These are phyloP conservation scores for Cyclargus thomasi DNA, from an alignment of 1,140 invertebrate species.

Conservation along the genomic window DNA sequence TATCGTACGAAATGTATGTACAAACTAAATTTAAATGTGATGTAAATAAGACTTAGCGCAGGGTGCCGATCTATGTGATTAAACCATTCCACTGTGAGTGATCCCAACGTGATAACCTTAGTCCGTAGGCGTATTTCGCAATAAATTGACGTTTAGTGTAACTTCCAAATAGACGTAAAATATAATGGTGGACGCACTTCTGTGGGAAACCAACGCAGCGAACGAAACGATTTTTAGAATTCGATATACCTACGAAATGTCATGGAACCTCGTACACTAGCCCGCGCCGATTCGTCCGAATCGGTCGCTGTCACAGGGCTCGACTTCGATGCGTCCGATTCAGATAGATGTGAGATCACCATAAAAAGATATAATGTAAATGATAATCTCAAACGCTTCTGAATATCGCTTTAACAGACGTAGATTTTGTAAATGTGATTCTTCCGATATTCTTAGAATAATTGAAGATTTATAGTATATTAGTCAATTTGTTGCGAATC, in stretches of 20 bases:
- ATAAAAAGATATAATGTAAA: constrained; percentile 3
- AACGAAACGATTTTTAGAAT: too few relatives aligned
- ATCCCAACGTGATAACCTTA: constrained; percentile 40
- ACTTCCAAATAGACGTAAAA: background rate
- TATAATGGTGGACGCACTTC: too few relatives aligned
- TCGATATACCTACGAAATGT: too few relatives aligned
- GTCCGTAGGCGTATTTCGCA: constrained; percentile 24
- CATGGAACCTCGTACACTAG: too few relatives aligned
- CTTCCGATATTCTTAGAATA: background rate
- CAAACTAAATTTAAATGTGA: constrained; percentile 22
- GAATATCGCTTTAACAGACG: constrained; percentile 1
- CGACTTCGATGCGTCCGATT: too few relatives aligned
- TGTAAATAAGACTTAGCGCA: constrained; percentile 30
- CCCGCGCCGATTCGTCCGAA: too few relatives aligned
- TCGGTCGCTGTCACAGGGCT: too few relatives aligned
- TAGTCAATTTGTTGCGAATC: constrained; percentile 26
- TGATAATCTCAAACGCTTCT: background rate
- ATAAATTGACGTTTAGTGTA: constrained; percentile 22
- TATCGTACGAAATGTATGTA: constrained; percentile 19
- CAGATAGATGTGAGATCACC: too few relatives aligned
- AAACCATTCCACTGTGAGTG: constrained; percentile 48
- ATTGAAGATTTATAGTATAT: background rate
- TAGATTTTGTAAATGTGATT: constrained; percentile 1
- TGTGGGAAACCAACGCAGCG: too few relatives aligned
- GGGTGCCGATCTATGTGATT: constrained; percentile 44